These are phyloP conservation scores for Heliothis subflexa DNA, from an alignment of 1,140 invertebrate genomes.

Conservation along the genomic window DNA sequence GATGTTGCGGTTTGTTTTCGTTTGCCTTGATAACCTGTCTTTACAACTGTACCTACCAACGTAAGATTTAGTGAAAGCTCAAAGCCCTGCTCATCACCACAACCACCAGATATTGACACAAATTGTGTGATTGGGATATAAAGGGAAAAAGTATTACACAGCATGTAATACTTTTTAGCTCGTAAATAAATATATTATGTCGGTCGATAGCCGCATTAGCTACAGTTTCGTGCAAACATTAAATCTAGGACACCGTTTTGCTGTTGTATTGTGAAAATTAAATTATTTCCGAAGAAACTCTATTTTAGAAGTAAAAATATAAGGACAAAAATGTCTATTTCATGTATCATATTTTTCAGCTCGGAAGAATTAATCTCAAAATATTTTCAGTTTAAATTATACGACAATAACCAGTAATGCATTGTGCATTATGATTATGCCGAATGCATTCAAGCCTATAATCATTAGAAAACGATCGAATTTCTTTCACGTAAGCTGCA, in stretches of 20 bases:
- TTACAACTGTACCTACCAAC: background rate
- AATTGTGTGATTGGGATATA: background rate
- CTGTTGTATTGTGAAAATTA: conserved; percentile 27
- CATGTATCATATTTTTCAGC: too few relatives aligned
- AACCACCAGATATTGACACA: background rate
- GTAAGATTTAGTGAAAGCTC: conserved; percentile 23
- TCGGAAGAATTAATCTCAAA: background rate
- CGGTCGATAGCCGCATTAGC: conserved; percentile 57
- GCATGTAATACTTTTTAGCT: conserved; percentile 16
- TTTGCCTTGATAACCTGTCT: conserved; percentile 24
- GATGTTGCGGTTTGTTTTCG: conserved; percentile 19
- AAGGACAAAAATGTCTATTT: background rate
- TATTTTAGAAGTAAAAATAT: background rate
- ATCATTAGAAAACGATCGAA: conserved; percentile 16
- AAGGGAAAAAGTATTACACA: background rate
- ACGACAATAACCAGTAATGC: background rate
- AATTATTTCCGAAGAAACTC: background rate
- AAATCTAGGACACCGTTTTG: conserved; percentile 57
- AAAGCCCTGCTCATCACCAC: conserved; percentile 1
- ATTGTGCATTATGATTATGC: background rate
- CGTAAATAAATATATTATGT: conserved; percentile 42
- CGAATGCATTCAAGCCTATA: conserved; percentile 4
- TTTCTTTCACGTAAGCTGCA: conserved; percentile 5
- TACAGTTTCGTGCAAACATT: conserved; percentile 68
- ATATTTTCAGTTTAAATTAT: background rate